Evolutionary conservation across 2,888 invertebrate species (phyloP).

Genomic region (Agrochola lychnidis): DNA sequence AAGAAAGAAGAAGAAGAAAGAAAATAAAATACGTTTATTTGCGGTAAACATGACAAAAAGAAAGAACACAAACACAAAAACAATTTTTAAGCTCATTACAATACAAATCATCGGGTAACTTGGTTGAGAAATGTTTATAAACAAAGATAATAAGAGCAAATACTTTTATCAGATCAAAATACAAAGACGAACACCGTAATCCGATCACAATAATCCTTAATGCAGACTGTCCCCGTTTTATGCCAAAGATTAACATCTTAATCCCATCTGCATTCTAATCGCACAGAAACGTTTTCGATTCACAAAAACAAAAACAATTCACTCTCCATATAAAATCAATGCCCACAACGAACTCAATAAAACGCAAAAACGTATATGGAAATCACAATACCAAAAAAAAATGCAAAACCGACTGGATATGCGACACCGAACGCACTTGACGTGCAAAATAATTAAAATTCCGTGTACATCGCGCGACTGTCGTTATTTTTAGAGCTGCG

Average conservation of each 20-base stretch:
- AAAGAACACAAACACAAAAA: no score
- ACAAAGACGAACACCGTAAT: slow-evolving; percentile 6
- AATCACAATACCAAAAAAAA: slow-evolving; percentile 45
- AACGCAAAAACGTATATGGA: slow-evolving; percentile 49
- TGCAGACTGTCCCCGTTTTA: slow-evolving; percentile 7
- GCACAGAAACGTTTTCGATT: slow-evolving; percentile 23
- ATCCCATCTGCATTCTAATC: slow-evolving; percentile 34
- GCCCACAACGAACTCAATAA: slow-evolving; percentile 28
- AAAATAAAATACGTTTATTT: no score
- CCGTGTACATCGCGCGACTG: slow-evolving; percentile 46
- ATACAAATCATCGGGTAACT: not conserved
- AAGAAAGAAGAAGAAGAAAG: no score
- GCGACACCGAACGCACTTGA: slow-evolving; percentile 49
- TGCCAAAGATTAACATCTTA: slow-evolving; percentile 29
- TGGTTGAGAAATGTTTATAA: not conserved
- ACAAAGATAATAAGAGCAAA: not conserved
- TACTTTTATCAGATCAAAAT: slow-evolving; percentile 7
- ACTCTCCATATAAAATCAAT: slow-evolving; percentile 40
- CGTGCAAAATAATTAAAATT: slow-evolving; percentile 59
- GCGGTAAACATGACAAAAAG: no score
- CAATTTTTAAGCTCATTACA: not conserved
- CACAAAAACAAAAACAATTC: not conserved
- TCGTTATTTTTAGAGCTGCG: slow-evolving; percentile 51
- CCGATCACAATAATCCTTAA: slow-evolving; percentile 26
- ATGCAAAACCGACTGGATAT: slow-evolving; percentile 4